phyloP scores from a whole-genome alignment of 2,797 vertebrate species.

The Coregonus suidteri region DNA sequence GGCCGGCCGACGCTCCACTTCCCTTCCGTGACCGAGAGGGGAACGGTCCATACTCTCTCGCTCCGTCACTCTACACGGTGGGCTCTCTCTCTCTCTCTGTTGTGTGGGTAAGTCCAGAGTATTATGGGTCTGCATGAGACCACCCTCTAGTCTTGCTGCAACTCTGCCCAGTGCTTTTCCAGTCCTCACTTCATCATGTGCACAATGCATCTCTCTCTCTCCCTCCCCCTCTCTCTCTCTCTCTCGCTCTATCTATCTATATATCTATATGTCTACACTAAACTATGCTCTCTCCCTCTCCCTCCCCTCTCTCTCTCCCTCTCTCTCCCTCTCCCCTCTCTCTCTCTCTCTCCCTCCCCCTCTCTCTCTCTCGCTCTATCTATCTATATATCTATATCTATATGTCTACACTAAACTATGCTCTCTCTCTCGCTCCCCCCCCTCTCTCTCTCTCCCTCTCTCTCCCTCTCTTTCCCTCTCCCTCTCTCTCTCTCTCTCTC shows the following conservation, averaged over 20 bases:
- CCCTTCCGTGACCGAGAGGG: conserved; percentile 58
- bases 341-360: too few species aligned
- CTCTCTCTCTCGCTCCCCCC: not conserved
- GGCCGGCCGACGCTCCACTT: conserved; percentile 48
- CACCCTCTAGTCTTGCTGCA: not conserved
- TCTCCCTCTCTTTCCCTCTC: too few species aligned
- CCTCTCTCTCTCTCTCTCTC: not conserved
- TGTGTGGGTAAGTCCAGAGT: not conserved
- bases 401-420: too few species aligned
- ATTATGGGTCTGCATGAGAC: not conserved
- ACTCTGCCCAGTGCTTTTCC: conserved; percentile 3
- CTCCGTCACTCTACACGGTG: not conserved
- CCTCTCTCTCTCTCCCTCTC: not conserved
- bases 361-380: too few species aligned
- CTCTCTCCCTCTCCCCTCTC: too few species aligned
- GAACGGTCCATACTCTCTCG: not conserved
- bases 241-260: not conserved
- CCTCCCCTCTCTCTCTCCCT: too few species aligned
- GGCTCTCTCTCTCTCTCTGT: not conserved
- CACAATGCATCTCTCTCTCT: not conserved
- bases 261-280: not conserved
- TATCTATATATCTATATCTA: too few species aligned
- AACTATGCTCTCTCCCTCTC: not conserved
- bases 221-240: not conserved
- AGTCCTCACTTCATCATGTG: not conserved